A percentile compares a stretch with the other conserved stretches of the same genome.
These are phyloP conservation scores for Lomographa bimaculata DNA, from an alignment of 2,888 invertebrate species.

Conservation along the genomic window DNA sequence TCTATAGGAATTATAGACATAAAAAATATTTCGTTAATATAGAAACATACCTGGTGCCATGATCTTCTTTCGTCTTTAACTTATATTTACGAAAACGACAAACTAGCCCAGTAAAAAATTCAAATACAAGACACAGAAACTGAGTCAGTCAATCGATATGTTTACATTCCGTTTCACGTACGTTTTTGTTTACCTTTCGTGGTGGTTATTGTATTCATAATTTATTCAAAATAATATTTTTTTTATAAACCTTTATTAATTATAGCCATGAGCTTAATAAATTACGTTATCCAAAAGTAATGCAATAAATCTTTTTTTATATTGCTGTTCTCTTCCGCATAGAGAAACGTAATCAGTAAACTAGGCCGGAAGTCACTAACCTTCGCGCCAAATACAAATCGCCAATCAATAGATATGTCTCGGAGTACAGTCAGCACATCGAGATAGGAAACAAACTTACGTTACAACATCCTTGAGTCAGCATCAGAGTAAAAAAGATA, in stretches of 20 bases:
- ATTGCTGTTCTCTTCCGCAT: too few species aligned
- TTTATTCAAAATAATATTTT: too few species aligned
- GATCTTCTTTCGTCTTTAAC: slow-evolving; percentile 30
- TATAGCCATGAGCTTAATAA: too few species aligned
- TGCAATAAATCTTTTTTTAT: too few species aligned
- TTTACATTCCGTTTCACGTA: slow-evolving; percentile 37
- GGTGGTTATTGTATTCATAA: too few species aligned
- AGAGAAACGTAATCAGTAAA: slow-evolving; percentile 17
- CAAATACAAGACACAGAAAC: slow-evolving; percentile 42
- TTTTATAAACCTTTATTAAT: too few species aligned
- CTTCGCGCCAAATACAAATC: slow-evolving; percentile 48
- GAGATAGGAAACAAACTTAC: too few species aligned
- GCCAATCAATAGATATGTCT: slow-evolving; percentile 50
- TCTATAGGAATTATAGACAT: slow-evolving; percentile 5
- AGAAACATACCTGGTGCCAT: slow-evolving; percentile 69
- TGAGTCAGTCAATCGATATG: slow-evolving; percentile 49
- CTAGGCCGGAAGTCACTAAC: slow-evolving; percentile 21
- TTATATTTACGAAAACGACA: slow-evolving; percentile 22
- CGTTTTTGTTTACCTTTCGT: background rate
- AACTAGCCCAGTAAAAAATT: slow-evolving; percentile 27
- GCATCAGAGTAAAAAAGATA: too few species aligned
- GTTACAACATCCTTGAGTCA: too few species aligned
- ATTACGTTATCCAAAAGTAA: too few species aligned
- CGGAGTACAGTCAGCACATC: too few species aligned
- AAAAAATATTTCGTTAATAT: slow-evolving; percentile 21